Conservation (phyloP, 2,888 invertebrate species). For the Myopa testacea region DNA sequence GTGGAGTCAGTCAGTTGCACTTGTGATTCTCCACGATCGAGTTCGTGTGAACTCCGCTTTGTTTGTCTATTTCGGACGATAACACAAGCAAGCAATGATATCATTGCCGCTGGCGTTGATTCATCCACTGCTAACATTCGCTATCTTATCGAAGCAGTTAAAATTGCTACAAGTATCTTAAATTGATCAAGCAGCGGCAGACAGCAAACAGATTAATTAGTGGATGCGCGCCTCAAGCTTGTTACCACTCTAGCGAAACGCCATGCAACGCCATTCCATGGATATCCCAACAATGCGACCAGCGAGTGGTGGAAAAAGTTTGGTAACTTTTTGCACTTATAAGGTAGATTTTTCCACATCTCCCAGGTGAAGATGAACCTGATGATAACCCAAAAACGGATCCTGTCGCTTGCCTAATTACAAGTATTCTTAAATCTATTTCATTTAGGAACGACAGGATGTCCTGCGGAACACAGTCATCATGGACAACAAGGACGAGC, state of each 20-base stretch:
- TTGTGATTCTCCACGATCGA: slow-evolving; percentile 22
- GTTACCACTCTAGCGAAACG: slow-evolving; percentile 7
- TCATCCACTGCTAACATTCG: slow-evolving; percentile 10
- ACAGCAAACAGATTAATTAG: slow-evolving; percentile 22
- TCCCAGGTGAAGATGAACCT: too few species aligned
- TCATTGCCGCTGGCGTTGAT: slow-evolving; percentile 20
- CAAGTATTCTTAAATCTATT: not conserved
- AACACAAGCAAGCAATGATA: slow-evolving; percentile 23
- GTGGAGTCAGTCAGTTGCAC: slow-evolving; percentile 27
- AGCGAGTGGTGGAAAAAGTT: slow-evolving; percentile 56
- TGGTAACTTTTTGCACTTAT: slow-evolving; percentile 61
- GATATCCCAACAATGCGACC: slow-evolving; percentile 57
- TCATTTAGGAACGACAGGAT: slow-evolving; percentile 63
- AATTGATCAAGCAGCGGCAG: slow-evolving; percentile 11
- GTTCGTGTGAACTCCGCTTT: not conserved
- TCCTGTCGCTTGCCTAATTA: too few species aligned
- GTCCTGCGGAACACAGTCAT: slow-evolving; percentile 64
- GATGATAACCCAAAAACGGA: too few species aligned
- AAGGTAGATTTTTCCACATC: slow-evolving; percentile 52
- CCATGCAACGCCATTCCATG: slow-evolving; percentile 37
- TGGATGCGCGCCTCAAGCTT: not conserved
- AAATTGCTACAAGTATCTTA: slow-evolving; percentile 9
- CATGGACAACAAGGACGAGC: slow-evolving; percentile 64
- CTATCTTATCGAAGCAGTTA: slow-evolving; percentile 31
- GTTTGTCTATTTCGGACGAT: slow-evolving; percentile 6